Evolutionary conservation across 2,113 vertebrate species (phyloP).

Genomic region (Pandion haliaetus): DNA sequence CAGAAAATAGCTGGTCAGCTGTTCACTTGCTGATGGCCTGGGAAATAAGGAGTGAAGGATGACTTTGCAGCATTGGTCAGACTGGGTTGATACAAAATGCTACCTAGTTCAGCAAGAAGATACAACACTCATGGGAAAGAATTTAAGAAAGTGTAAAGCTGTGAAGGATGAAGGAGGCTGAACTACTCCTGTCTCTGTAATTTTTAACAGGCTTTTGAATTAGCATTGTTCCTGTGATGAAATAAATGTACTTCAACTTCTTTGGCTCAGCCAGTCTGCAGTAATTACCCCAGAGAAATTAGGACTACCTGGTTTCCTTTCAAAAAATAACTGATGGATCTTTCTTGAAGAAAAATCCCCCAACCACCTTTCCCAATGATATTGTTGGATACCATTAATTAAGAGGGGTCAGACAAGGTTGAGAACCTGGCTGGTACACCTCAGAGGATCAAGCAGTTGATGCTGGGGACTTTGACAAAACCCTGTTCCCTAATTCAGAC

Average conservation of each 20-base stretch:
- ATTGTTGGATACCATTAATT: not conserved
- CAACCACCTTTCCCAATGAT: not conserved
- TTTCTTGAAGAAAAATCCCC: not conserved
- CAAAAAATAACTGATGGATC: not conserved
- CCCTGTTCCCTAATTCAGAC: not conserved
- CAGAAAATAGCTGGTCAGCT: not conserved
- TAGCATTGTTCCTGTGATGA: not conserved
- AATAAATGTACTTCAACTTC: not conserved
- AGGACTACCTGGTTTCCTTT: not conserved
- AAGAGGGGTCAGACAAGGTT: not conserved
- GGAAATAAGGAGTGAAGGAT: not conserved
- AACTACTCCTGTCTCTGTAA: not conserved
- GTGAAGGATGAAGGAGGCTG: conserved; percentile 12
- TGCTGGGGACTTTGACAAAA: not conserved
- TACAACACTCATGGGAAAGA: not conserved
- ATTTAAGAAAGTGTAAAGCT: conserved; percentile 18
- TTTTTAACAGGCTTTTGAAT: conserved; percentile 11
- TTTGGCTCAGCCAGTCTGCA: not conserved
- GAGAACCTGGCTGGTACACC: not conserved
- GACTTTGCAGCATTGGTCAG: not conserved
- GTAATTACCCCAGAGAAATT: conserved; percentile 25
- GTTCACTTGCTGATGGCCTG: not conserved
- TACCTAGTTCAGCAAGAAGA: not conserved
- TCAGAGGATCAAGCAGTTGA: not conserved
- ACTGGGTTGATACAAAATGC: not conserved